Evolutionary conservation across 2,797 vertebrate species (phyloP).

Genomic region (Orestias chungarensis): DNA sequence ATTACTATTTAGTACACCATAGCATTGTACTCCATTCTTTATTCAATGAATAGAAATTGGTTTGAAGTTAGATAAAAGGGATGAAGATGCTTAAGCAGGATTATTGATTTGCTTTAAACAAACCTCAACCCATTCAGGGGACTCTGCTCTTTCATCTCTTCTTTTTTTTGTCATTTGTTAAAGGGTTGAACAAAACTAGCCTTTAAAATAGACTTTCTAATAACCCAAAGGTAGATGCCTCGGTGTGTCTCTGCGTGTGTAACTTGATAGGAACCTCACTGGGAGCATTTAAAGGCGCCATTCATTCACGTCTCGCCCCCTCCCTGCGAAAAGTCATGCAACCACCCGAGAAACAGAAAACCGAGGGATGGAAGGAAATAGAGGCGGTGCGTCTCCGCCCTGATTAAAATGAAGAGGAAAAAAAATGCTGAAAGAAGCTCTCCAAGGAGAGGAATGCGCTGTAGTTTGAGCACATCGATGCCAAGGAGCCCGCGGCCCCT

Average conservation of each 20-base stretch:
- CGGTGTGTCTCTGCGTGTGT: neutral
- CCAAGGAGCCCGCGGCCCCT: constrained; percentile 27
- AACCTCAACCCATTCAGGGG: neutral
- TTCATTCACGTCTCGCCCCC: neutral
- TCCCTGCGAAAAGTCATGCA: constrained; percentile 47
- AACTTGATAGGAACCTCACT: constrained; percentile 7
- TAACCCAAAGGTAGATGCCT: neutral
- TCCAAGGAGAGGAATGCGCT: constrained; percentile 53
- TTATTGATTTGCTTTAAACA: neutral
- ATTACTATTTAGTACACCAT: neutral
- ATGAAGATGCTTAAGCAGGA: neutral
- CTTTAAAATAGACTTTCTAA: neutral
- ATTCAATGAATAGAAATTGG: neutral
- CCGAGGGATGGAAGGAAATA: constrained; percentile 58
- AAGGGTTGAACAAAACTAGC: neutral
- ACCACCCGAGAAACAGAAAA: constrained; percentile 40
- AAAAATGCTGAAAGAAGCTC: constrained; percentile 47
- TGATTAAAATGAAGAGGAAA: constrained; percentile 14
- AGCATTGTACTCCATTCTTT: neutral
- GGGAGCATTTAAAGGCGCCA: constrained; percentile 35
- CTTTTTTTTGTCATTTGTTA: neutral
- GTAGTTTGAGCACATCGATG: constrained; percentile 57
- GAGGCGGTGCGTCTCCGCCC: constrained; percentile 74
- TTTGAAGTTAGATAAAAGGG: neutral
- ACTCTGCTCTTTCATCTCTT: neutral